Conservation (phyloP, 2,888 invertebrate species). For the Drosophila macrothrix region DNA sequence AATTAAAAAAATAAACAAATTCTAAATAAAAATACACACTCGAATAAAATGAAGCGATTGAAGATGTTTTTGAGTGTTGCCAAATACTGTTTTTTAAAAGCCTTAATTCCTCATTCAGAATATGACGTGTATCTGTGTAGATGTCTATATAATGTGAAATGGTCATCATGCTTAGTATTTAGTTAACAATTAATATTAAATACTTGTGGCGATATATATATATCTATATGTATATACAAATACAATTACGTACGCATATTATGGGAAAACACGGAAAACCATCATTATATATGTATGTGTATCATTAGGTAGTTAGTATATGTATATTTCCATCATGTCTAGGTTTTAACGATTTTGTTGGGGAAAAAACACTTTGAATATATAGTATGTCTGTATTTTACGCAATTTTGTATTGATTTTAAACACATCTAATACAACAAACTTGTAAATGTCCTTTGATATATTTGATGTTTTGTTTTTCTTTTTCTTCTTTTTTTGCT, state of each 20-base stretch:
- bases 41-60: slow-evolving; percentile 36
- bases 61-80: slow-evolving; percentile 43
- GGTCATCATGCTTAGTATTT: slow-evolving; percentile 77
- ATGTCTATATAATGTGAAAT: slow-evolving; percentile 37
- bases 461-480: slow-evolving; percentile 44
- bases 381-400: slow-evolving; percentile 24
- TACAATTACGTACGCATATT: slow-evolving; percentile 57
- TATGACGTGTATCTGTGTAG: slow-evolving; percentile 6
- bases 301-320: slow-evolving; percentile 41
- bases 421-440: slow-evolving; percentile 75
- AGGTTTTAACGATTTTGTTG: slow-evolving; percentile 11
- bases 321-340: slow-evolving; percentile 18
- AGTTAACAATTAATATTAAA: slow-evolving; percentile 70
- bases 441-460: slow-evolving; percentile 57
- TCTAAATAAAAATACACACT: slow-evolving; percentile 19
- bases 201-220: slow-evolving; percentile 11
- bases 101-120: slow-evolving; percentile 9
- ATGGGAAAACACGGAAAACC: slow-evolving; percentile 78
- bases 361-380: slow-evolving; percentile 50
- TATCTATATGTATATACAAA: slow-evolving; percentile 50
- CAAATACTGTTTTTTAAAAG: slow-evolving; percentile 66
- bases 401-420: slow-evolving; percentile 35
- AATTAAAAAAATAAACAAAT: slow-evolving; percentile 15
- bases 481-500: slow-evolving; percentile 14
- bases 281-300: slow-evolving; percentile 55